Evolutionary conservation across 2,113 vertebrate species (phyloP).

Genomic region (Rousettus leschenaultii): DNA sequence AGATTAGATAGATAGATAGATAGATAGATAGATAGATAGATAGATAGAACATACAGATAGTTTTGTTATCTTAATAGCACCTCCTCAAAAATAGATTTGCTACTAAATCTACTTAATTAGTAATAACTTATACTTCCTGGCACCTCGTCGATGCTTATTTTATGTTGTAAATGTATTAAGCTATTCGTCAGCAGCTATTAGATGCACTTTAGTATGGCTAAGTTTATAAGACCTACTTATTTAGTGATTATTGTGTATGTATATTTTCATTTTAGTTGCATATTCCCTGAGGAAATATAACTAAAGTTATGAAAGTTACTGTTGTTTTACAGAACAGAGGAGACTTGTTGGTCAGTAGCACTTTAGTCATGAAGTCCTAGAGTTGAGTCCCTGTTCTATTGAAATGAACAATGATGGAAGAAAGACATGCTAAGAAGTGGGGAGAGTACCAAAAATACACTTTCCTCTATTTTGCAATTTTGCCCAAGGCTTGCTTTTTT

Average conservation of each 20-base stretch:
- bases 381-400: not conserved
- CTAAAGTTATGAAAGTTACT: not conserved
- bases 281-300: not conserved
- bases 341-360: not conserved
- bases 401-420: not conserved
- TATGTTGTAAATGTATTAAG: not conserved
- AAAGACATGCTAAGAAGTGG: not conserved
- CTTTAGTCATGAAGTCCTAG: not conserved
- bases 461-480: slow-evolving; percentile 13
- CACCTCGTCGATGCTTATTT: not conserved
- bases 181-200: not conserved
- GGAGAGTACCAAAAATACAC: not conserved
- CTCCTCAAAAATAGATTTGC: not conserved
- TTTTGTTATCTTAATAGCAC: not conserved
- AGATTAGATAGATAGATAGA: not conserved
- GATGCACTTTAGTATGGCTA: not conserved
- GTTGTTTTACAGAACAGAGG: not conserved
- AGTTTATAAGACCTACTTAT: not conserved
- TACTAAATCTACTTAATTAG: not conserved
- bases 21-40: not conserved
- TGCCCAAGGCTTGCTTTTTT: slow-evolving; percentile 14
- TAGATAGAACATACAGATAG: not conserved
- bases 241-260: not conserved
- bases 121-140: not conserved
- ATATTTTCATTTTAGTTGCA: not conserved